Base-by-base conservation (phyloP, 2,797 vertebrate species). In the Myotis daubentonii region DNA sequence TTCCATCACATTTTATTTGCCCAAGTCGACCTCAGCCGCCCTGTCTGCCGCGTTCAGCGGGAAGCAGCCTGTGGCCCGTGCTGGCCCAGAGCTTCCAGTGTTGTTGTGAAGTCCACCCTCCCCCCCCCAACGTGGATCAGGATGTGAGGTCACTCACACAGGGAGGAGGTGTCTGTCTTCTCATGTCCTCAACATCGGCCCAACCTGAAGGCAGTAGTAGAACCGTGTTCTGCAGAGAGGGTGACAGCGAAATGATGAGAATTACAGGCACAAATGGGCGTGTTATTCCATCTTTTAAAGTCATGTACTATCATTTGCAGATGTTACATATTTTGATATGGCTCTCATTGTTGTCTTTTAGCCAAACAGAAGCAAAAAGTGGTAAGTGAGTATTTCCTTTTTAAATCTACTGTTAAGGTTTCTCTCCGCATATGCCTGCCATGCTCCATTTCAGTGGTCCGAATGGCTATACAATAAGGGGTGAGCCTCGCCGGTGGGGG, bases 331-430 rank as follows among this genome's bases (percentile, higher is more conserved):
- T 97, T 97, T 97, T 98, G 98, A 98, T 97, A 92, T 95, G 95
- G 83, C 95, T 98, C 93, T 98, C 94, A 0, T 97, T 98, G 93
- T 98, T 98, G 98, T 98, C 98, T 98, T 98, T 96, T 98, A 99
- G 99, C 99, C 96, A 99, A 99, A 98, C 99, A 99, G 98, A 99
- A 99, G 97, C 99, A 99, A 97, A 99, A 99, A 99, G 99, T 99
- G 99, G 99, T 99, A 98, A 99, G 99, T 99, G 94, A 94, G 70
- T 74, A 72, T 92, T 95, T 97, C 78, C 79, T 97, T 96, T 96
- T 91, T 96, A 91, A 95, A 96, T 74, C 68, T 84, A 44, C 92
- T 47, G 36, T 94, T 94, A 74, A 96, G 94, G 78, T 93, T 93
- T 75, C 57, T 91, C 28, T 87, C 60, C 33, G 1, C 87, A 66